Percentiles rank a stretch among this genome's conserved stretches.
Conservation (phyloP, 2,888 invertebrate species). For the Stramonita haemastoma region DNA sequence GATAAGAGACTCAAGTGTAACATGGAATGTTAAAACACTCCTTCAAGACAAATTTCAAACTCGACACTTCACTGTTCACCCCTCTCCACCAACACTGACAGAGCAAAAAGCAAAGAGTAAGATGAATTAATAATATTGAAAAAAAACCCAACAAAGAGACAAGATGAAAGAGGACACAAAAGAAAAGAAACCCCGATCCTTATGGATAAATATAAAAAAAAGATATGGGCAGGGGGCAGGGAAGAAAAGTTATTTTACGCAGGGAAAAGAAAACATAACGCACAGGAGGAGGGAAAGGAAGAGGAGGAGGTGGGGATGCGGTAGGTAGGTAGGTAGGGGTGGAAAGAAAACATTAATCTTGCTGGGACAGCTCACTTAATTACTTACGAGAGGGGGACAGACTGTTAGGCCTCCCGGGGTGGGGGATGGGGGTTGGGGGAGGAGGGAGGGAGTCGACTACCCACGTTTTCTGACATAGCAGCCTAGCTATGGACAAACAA, state of each 20-base stretch:
- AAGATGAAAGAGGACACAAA: no score
- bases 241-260: constrained; percentile 14
- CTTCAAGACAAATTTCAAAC: no score
- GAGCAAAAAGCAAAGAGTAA: no score
- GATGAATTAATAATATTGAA: no score
- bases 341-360: constrained; percentile 30
- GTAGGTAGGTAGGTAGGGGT: no score
- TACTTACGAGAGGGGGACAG: constrained; percentile 1
- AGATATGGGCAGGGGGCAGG: neutral
- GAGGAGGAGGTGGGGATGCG: neutral
- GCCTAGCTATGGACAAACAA: constrained; percentile 28
- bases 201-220: neutral
- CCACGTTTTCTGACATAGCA: neutral
- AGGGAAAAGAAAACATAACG: neutral
- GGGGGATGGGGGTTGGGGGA: neutral
- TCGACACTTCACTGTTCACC: no score
- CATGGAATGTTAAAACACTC: no score
- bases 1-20: no score
- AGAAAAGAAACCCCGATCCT: no score
- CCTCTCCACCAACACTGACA: no score
- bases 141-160: no score
- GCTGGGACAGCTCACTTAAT: constrained; percentile 30
- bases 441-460: no score
- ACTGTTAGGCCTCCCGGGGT: neutral
- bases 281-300: neutral